Evolutionary conservation across 2,888 invertebrate species (phyloP).

Genomic region (Mesorhabditis belari): DNA sequence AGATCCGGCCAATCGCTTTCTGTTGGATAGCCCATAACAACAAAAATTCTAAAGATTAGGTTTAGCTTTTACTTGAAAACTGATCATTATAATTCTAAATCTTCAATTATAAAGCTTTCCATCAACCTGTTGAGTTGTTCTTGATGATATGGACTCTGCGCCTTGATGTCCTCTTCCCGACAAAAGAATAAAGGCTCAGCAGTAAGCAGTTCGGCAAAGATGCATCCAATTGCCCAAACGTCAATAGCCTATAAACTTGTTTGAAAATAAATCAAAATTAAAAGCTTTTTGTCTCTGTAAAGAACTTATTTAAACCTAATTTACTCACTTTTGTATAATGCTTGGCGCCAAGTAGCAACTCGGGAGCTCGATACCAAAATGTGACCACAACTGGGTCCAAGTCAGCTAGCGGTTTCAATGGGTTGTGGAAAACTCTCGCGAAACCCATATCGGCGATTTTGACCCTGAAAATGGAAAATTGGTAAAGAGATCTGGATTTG

Average conservation of each 20-base stretch:
- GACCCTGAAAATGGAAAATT: no score
- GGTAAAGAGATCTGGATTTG: no score
- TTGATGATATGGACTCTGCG: constrained; percentile 90
- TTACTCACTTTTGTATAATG: constrained; percentile 51
- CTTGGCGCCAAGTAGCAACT: constrained; percentile 59
- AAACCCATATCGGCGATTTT: constrained; percentile 90
- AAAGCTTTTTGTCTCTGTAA: no score
- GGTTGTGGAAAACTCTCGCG: constrained; percentile 92
- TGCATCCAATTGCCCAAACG: constrained; percentile 64
- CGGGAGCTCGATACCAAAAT: constrained; percentile 96
- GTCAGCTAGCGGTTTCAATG: constrained; percentile 91
- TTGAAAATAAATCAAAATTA: no score
- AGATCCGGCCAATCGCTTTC: constrained; percentile 48
- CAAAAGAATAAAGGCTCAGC: constrained; percentile 99
- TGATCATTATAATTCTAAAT: no score
- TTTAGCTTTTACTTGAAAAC: no score
- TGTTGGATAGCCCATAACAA: constrained; percentile 85
- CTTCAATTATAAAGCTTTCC: no score
- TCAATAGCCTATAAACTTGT: constrained; percentile 50
- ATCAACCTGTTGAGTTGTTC: constrained; percentile 73
- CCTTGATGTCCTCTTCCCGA: constrained; percentile 97
- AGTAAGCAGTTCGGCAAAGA: constrained; percentile 95
- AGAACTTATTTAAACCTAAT: neutral
- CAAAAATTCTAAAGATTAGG: constrained; percentile 79
- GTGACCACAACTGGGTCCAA: constrained; percentile 98